Evolutionary conservation across 2,888 invertebrate genomes (phyloP).

Genomic region (Dendrolimus houi): DNA sequence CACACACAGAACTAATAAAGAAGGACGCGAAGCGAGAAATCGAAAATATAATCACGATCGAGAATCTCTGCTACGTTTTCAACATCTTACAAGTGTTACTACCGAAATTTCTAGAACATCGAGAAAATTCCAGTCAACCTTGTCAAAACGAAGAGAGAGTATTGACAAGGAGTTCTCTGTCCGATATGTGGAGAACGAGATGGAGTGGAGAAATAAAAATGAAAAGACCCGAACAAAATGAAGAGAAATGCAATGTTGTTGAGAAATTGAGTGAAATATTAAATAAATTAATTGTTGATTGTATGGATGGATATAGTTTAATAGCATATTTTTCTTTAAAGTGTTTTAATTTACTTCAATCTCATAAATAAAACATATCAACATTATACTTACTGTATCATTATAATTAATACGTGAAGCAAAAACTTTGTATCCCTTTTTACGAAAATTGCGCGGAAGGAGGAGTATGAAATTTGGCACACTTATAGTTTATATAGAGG

Average conservation of each 20-base stretch:
- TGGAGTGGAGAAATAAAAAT: constrained; percentile 40
- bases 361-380: constrained; percentile 10
- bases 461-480: too few relatives aligned
- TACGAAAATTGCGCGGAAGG: too few relatives aligned
- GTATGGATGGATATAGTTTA: constrained; percentile 49
- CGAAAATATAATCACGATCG: constrained; percentile 25
- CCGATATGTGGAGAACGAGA: constrained; percentile 55
- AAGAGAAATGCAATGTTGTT: constrained; percentile 5
- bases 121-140: constrained; percentile 20
- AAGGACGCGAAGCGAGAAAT: constrained; percentile 32
- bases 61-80: constrained; percentile 49
- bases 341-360: constrained; percentile 57
- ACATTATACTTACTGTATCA: not conserved
- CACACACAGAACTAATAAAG: constrained; percentile 22
- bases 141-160: constrained; percentile 30
- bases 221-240: not conserved
- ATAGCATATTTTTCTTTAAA: constrained; percentile 50
- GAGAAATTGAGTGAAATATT: constrained; percentile 37
- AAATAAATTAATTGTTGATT: constrained; percentile 47
- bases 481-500: too few relatives aligned
- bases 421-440: too few relatives aligned
- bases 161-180: constrained; percentile 39
- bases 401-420: too few relatives aligned
- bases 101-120: constrained; percentile 26
- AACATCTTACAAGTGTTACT: constrained; percentile 43